A percentile compares a stretch with the other conserved stretches of the same genome.
phyloP scores from a whole-genome alignment of 1,140 invertebrate species.

The Phymastichus coffea region DNA sequence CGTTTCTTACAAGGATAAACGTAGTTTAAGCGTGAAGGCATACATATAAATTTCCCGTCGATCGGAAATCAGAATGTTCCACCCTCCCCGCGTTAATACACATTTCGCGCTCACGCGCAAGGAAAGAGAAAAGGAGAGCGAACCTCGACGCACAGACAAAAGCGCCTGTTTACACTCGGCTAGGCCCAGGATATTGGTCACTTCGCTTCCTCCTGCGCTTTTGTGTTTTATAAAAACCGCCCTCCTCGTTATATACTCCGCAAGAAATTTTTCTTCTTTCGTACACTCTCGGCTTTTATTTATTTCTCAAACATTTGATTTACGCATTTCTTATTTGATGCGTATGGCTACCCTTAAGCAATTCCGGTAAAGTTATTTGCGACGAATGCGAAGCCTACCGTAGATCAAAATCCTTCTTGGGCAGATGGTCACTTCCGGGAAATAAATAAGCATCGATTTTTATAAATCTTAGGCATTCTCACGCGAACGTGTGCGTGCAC shows the following conservation, averaged over 20 bases:
- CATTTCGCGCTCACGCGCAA: conserved; percentile 24
- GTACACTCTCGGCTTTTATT: conserved; percentile 34
- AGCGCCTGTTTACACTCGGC: conserved; percentile 43
- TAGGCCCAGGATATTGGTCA: conserved; percentile 45
- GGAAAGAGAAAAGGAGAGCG: too few species aligned
- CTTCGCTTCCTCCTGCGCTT: conserved; percentile 36
- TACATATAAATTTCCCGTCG: background rate
- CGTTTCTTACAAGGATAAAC: background rate
- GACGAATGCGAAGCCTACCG: too few species aligned
- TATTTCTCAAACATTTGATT: conserved; percentile 44
- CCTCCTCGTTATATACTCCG: background rate
- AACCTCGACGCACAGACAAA: conserved; percentile 40
- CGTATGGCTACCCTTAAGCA: too few species aligned
- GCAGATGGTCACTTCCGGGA: conserved; percentile 12
- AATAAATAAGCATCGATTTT: background rate
- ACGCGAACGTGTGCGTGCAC: background rate
- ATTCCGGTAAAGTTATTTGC: too few species aligned
- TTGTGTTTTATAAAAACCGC: conserved; percentile 40
- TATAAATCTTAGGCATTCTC: too few species aligned
- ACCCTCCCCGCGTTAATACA: conserved; percentile 42
- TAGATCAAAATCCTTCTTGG: background rate
- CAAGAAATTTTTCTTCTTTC: conserved; percentile 14
- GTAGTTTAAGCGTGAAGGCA: conserved; percentile 6
- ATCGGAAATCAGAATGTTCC: conserved; percentile 30
- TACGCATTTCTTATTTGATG: conserved; percentile 29